Conservation (phyloP, 2,888 invertebrate species). For the Entomobrya proxima region DNA sequence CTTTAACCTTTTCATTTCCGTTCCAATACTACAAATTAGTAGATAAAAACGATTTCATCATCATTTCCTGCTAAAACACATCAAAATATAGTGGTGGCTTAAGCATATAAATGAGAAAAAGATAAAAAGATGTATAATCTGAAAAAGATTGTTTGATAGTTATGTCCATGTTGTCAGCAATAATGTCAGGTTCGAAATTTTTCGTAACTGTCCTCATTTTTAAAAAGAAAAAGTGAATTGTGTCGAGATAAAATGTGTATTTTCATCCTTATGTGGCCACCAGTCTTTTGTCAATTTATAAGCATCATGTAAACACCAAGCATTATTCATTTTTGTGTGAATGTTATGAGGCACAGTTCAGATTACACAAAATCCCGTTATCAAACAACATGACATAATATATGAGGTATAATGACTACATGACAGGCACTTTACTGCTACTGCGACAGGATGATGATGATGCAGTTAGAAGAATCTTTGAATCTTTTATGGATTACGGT, state of each 20-base stretch:
- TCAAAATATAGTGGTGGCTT: not conserved
- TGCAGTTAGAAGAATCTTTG: constrained; percentile 6
- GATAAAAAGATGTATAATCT: not conserved
- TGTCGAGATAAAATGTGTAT: constrained; percentile 4
- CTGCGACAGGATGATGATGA: constrained; percentile 35
- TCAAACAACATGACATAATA: not conserved
- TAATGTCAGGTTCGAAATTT: no score
- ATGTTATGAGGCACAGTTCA: constrained; percentile 23
- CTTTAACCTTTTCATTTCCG: not conserved
- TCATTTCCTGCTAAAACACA: constrained; percentile 33
- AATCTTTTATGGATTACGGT: constrained; percentile 42
- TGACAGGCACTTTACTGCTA: not conserved
- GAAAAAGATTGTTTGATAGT: no score
- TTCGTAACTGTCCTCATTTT: not conserved
- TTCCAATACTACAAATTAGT: not conserved
- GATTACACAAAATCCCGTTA: constrained; percentile 59
- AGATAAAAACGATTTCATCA: not conserved
- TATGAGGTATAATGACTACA: not conserved
- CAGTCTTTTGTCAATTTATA: constrained; percentile 23
- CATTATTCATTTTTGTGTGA: constrained; percentile 30
- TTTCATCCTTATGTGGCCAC: constrained; percentile 39
- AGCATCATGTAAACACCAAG: constrained; percentile 49
- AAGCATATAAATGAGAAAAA: not conserved
- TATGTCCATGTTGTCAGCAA: no score
- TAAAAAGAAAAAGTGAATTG: not conserved